phyloP scores from a whole-genome alignment of 2,797 vertebrate genomes.

The Loris lydekkerianus region DNA sequence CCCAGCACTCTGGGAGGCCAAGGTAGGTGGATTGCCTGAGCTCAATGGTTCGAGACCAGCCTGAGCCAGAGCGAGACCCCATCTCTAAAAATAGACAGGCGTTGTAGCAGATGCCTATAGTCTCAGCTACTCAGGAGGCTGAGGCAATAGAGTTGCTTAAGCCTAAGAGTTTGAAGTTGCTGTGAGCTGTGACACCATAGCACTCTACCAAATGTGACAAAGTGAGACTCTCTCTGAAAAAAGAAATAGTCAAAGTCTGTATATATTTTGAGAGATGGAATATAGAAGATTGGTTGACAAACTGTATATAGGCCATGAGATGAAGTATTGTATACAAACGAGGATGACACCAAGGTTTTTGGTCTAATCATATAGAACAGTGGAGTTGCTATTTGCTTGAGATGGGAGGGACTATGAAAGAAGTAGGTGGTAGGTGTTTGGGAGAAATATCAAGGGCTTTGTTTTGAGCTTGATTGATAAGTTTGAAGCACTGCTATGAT shows the following conservation, averaged over 20 bases:
- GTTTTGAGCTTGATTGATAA: conserved; percentile 35
- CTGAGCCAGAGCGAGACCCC: too few species aligned
- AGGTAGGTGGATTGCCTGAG: too few species aligned
- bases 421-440: background rate
- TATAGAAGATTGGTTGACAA: background rate
- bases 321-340: background rate
- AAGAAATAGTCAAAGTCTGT: background rate
- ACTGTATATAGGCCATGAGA: background rate
- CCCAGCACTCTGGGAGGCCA: too few species aligned
- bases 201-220: too few species aligned
- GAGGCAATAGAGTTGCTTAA: too few species aligned
- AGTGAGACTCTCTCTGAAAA: too few species aligned
- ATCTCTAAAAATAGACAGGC: too few species aligned
- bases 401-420: background rate
- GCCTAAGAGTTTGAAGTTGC: too few species aligned
- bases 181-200: too few species aligned
- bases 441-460: background rate
- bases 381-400: background rate
- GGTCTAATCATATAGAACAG: conserved; percentile 7
- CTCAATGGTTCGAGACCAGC: too few species aligned
- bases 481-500: background rate
- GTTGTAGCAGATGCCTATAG: too few species aligned
- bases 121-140: too few species aligned
- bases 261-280: background rate
- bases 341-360: background rate